Evolutionary conservation across 2,797 vertebrate genomes (phyloP).

Genomic region (Chrysocyon brachyurus): DNA sequence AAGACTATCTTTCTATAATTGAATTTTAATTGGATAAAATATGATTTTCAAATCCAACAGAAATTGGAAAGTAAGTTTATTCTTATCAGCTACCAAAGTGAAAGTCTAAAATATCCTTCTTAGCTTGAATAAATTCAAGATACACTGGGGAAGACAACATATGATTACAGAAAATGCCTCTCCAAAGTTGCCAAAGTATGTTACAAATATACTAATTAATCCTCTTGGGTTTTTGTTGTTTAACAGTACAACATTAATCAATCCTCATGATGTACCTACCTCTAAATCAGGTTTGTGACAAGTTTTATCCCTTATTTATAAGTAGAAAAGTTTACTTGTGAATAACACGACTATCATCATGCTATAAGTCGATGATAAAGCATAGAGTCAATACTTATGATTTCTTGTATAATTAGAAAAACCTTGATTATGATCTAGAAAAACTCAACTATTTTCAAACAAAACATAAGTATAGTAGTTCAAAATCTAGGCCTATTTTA

Average conservation of each 20-base stretch:
- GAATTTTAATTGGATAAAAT: slow-evolving; percentile 36
- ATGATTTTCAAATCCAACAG: slow-evolving; percentile 28
- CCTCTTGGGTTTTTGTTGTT: slow-evolving; percentile 36
- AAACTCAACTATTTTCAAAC: slow-evolving; percentile 9
- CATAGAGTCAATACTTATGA: not conserved
- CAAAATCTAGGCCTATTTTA: slow-evolving; percentile 23
- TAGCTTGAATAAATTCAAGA: not conserved
- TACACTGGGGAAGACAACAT: not conserved
- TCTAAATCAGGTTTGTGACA: not conserved
- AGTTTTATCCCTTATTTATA: not conserved
- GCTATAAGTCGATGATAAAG: not conserved
- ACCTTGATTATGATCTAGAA: not conserved
- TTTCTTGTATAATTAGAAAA: not conserved
- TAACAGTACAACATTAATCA: slow-evolving; percentile 63
- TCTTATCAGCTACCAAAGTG: not conserved
- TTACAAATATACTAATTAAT: slow-evolving; percentile 77
- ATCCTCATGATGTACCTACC: not conserved
- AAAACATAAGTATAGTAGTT: slow-evolving; percentile 19
- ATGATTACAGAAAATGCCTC: not conserved
- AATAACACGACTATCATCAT: not conserved
- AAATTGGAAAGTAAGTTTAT: slow-evolving; percentile 29
- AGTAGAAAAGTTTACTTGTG: not conserved
- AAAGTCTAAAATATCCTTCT: slow-evolving; percentile 43
- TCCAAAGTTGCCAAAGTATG: slow-evolving; percentile 16
- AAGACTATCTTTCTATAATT: not conserved